These are phyloP conservation scores for Platycercus adscitus DNA, from an alignment of 2,113 vertebrate genomes.

Conservation along the genomic window DNA sequence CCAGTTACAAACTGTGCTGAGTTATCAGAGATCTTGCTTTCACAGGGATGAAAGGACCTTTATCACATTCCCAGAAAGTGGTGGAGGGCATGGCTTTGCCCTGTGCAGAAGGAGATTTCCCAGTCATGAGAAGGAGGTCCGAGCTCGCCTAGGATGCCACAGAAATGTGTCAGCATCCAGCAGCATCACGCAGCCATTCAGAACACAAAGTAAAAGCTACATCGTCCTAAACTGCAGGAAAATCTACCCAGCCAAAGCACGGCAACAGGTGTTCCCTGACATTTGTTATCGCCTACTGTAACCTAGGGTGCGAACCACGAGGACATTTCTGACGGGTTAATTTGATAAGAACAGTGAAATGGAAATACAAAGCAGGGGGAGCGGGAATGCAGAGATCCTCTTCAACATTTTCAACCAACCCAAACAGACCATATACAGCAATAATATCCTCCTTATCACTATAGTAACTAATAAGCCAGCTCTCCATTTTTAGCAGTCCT, in stretches of 20 bases:
- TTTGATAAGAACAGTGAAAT: neutral
- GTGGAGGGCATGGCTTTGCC: neutral
- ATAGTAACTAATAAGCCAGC: neutral
- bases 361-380: neutral
- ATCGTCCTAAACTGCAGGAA: neutral
- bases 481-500: neutral
- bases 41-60: neutral
- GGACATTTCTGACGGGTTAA: neutral
- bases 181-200: neutral
- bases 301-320: fast-evolving
- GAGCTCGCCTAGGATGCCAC: neutral
- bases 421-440: neutral
- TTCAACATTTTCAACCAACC: neutral
- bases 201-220: neutral
- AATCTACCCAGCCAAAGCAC: neutral
- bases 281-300: neutral
- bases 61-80: neutral
- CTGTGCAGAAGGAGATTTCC: neutral
- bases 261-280: neutral
- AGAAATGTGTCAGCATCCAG: neutral
- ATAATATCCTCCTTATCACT: neutral
- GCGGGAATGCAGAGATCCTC: neutral
- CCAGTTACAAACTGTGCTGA: neutral
- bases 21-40: neutral
- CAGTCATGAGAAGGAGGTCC: neutral